Conservation (phyloP, 2,797 vertebrate genomes). For the Lepus townsendii region DNA sequence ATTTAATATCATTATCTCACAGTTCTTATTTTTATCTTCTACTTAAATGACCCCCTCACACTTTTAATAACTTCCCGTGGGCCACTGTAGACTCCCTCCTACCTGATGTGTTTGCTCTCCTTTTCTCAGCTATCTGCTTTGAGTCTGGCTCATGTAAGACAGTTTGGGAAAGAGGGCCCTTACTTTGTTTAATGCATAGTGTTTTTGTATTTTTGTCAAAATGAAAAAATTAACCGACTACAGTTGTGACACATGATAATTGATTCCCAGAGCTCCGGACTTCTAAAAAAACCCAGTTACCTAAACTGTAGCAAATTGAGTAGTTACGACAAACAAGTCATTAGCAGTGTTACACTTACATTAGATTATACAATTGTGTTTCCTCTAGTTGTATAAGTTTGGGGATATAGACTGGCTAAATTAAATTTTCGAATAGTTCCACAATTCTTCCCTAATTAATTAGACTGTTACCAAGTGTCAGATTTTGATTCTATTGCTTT, state of each 20-base stretch:
- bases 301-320: neutral
- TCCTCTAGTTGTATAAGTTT: neutral
- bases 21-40: conserved; percentile 15
- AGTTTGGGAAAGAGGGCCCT: neutral
- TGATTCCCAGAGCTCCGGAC: neutral
- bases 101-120: neutral
- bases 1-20: neutral
- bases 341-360: neutral
- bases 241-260: neutral
- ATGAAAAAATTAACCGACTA: neutral
- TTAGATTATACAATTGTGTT: neutral
- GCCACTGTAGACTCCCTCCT: neutral
- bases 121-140: neutral
- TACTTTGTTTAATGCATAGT: neutral
- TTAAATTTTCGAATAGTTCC: neutral
- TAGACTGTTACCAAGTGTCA: neutral
- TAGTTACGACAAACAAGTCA: neutral
- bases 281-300: neutral
- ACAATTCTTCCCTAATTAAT: neutral
- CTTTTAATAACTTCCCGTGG: neutral
- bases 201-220: conserved; percentile 10
- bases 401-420: neutral
- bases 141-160: neutral
- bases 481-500: conserved; percentile 9
- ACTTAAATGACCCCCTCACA: neutral